A percentile compares a stretch with the other conserved stretches of the same genome.
phyloP scores from a whole-genome alignment of 2,113 vertebrate genomes.

The Dipodomys spectabilis region DNA sequence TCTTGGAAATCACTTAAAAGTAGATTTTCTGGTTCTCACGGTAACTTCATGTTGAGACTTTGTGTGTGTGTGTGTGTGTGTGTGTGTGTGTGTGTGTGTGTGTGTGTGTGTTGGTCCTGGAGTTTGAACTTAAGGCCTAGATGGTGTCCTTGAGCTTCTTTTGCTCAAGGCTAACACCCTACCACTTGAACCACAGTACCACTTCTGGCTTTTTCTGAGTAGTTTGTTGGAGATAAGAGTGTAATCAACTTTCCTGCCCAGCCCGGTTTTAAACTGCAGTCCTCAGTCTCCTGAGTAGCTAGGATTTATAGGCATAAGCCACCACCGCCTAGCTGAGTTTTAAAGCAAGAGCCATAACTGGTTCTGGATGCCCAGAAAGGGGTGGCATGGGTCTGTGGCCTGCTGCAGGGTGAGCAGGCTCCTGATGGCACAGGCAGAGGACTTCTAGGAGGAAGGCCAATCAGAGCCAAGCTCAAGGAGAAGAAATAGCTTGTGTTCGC shows the following conservation, averaged over 20 bases:
- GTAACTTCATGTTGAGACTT: neutral
- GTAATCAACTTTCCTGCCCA: neutral
- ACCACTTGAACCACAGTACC: no score
- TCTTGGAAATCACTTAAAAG: neutral
- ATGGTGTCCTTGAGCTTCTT: no score
- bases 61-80: no score
- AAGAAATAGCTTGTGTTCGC: neutral
- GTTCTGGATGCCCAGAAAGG: neutral
- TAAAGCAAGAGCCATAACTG: neutral
- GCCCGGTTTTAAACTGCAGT: neutral
- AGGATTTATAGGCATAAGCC: neutral
- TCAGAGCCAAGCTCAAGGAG: neutral
- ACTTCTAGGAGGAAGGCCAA: neutral
- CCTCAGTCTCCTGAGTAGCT: neutral
- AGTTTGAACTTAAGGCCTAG: no score
- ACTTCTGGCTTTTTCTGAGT: no score
- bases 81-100: no score
- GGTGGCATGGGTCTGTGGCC: neutral
- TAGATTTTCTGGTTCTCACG: neutral
- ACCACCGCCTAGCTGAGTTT: neutral
- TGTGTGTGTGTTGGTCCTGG: no score
- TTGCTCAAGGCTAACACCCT: no score
- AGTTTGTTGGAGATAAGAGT: no score
- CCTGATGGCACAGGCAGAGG: neutral
- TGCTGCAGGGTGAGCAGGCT: neutral